These are phyloP conservation scores for Branchinecta lindahli DNA, from an alignment of 1,140 invertebrate genomes.

Conservation along the genomic window DNA sequence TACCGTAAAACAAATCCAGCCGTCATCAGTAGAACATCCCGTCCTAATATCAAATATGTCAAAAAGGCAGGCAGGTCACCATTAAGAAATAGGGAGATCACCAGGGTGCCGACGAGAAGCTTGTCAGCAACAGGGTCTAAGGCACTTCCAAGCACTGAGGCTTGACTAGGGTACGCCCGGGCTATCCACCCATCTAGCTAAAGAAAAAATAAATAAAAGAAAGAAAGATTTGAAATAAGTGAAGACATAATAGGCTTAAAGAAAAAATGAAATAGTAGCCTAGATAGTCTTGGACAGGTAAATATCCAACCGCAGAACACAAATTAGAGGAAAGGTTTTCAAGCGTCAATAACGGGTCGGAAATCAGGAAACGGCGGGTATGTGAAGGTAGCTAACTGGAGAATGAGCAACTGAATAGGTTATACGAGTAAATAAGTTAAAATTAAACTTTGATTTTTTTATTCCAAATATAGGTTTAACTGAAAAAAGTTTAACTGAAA, in stretches of 20 bases:
- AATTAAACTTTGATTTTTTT: no score
- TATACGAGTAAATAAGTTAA: no score
- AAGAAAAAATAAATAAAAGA: conserved; percentile 25
- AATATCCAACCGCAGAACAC: no score
- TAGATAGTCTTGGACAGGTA: no score
- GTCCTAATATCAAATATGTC: conserved; percentile 61
- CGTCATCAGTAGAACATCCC: conserved; percentile 64
- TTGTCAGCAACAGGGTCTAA: conserved; percentile 98
- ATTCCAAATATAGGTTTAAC: no score
- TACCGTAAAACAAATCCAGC: conserved; percentile 80
- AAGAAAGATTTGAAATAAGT: neutral
- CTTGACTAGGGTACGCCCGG: conserved; percentile 71
- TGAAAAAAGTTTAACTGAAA: no score
- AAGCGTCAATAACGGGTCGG: no score
- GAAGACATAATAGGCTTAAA: neutral
- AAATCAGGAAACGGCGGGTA: no score
- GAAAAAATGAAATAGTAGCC: no score
- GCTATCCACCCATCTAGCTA: conserved; percentile 93
- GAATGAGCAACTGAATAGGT: no score
- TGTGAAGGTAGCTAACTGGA: no score
- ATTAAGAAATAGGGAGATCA: conserved; percentile 46
- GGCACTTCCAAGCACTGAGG: conserved; percentile 80
- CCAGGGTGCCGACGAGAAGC: conserved; percentile 72
- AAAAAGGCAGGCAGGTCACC: conserved; percentile 41
- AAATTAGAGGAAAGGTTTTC: no score